Conservation (phyloP, 2,113 vertebrate species). For the Apteryx owenii region DNA sequence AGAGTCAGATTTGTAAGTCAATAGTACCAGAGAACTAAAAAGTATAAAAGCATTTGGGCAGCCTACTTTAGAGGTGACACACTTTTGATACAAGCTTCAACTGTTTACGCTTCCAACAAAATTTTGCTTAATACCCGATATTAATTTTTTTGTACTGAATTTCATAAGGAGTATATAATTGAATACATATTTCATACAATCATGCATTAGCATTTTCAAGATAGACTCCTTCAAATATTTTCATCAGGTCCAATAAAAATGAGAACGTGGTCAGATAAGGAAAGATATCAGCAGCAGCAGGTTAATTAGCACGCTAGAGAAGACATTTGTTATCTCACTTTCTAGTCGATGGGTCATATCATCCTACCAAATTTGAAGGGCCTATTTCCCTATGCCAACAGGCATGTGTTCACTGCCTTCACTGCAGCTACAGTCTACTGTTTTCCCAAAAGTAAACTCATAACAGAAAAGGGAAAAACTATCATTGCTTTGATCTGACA, state of each 20-base stretch:
- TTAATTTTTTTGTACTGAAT: neutral
- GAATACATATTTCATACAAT: neutral
- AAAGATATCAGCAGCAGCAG: neutral
- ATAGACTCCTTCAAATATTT: neutral
- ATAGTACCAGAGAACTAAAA: too few relatives aligned
- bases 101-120: neutral
- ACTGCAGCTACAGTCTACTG: neutral
- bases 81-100: too few relatives aligned
- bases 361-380: rapidly evolving
- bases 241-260: neutral
- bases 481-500: neutral
- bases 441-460: neutral
- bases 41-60: too few relatives aligned
- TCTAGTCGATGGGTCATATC: neutral
- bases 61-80: too few relatives aligned
- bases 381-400: neutral
- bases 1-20: too few relatives aligned
- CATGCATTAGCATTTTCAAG: neutral
- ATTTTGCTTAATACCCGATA: neutral
- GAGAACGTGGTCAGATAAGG: neutral
- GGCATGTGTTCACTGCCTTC: neutral
- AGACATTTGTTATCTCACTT: neutral
- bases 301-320: neutral
- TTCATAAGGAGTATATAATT: neutral
- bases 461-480: neutral